phyloP scores from a whole-genome alignment of 2,113 vertebrate species.

The Pygoscelis antarcticus region DNA sequence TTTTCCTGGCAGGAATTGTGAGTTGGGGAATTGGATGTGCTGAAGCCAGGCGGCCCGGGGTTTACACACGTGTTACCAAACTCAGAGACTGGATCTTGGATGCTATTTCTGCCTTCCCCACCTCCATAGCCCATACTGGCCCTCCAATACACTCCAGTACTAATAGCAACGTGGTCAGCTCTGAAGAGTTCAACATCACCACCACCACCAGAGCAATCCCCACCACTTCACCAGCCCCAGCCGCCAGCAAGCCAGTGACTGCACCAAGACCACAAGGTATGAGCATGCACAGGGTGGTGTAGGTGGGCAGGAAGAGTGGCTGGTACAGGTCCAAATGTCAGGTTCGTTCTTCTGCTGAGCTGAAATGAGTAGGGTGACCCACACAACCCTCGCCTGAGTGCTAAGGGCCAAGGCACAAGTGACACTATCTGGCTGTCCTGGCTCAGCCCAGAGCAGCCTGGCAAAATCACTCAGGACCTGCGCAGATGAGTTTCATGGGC shows the following conservation, averaged over 20 bases:
- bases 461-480: neutral
- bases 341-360: rapidly evolving
- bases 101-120: neutral
- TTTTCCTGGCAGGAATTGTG: slow-evolving; percentile 92
- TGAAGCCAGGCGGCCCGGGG: slow-evolving; percentile 86
- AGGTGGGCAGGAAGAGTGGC: neutral
- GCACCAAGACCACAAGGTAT: slow-evolving; percentile 60
- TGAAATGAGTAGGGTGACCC: neutral
- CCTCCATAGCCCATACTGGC: neutral
- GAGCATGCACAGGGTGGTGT: neutral
- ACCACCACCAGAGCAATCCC: neutral
- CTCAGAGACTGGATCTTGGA: slow-evolving; percentile 88
- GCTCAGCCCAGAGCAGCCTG: neutral
- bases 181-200: neutral
- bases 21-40: slow-evolving; percentile 96
- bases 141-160: neutral
- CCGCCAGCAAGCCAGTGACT: neutral
- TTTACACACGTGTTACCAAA: slow-evolving; percentile 88
- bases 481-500: rapidly evolving
- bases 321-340: neutral
- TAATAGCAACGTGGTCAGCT: neutral
- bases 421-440: neutral
- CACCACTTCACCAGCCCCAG: neutral
- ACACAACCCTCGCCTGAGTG: neutral
- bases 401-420: neutral